These are phyloP conservation scores for Sceliomorpha sp. DNA, from an alignment of 2,888 invertebrate genomes.

Conservation along the genomic window DNA sequence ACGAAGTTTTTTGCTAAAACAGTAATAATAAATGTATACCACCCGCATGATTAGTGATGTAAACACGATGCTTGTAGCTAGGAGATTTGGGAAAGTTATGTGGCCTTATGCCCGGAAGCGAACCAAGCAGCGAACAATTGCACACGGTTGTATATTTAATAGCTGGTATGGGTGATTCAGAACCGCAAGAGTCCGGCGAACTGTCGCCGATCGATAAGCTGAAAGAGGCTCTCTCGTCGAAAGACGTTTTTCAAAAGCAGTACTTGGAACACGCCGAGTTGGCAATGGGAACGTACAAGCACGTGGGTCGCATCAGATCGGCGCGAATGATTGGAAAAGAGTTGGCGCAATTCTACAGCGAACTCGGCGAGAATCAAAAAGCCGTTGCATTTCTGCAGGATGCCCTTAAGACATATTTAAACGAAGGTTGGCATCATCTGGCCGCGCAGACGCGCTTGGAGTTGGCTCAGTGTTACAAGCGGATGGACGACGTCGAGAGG, in stretches of 20 bases:
- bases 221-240: conserved; percentile 94
- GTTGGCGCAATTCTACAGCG: conserved; percentile 93
- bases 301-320: conserved; percentile 89
- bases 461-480: conserved; percentile 90
- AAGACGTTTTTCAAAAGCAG: conserved; percentile 92
- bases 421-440: conserved; percentile 92
- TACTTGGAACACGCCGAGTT: conserved; percentile 96
- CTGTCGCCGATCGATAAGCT: conserved; percentile 90
- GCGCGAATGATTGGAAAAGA: conserved; percentile 94
- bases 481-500: conserved; percentile 88
- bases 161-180: conserved; percentile 93
- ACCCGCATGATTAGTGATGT: too few species aligned
- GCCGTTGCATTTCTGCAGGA: conserved; percentile 94
- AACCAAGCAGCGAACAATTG: conserved; percentile 92
- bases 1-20: too few species aligned
- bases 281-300: conserved; percentile 98
- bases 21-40: too few species aligned
- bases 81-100: conserved; percentile 93
- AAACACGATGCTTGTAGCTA: conserved; percentile 83
- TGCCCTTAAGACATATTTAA: conserved; percentile 90
- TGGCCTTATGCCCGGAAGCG: conserved; percentile 91
- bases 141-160: conserved; percentile 94
- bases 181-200: conserved; percentile 79
- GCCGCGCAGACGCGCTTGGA: conserved; percentile 92
- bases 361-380: conserved; percentile 91